Evolutionary conservation across 2,888 invertebrate species (phyloP).

Genomic region (Sylvicola cinctus): DNA sequence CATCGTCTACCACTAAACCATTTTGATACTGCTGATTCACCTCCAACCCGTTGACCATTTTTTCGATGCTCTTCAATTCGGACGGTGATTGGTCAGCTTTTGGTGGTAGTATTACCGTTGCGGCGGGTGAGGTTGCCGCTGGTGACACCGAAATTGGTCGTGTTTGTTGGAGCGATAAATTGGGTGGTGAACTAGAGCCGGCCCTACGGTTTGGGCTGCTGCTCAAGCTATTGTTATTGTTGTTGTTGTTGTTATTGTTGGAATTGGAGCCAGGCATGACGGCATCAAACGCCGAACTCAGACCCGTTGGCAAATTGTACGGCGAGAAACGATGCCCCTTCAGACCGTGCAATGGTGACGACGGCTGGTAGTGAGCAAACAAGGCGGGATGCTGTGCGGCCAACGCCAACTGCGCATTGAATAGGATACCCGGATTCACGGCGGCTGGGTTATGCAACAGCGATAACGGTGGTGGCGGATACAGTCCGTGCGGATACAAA

Average conservation of each 20-base stretch:
- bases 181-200: conserved; percentile 23
- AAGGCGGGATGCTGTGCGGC: conserved; percentile 70
- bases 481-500: conserved; percentile 76
- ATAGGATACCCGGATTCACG: conserved; percentile 49
- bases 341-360: conserved; percentile 45
- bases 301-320: conserved; percentile 54
- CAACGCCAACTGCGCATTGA: conserved; percentile 74
- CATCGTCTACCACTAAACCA: conserved; percentile 25
- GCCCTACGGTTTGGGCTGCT: conserved; percentile 17
- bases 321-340: conserved; percentile 73
- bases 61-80: conserved; percentile 89
- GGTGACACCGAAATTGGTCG: conserved; percentile 24
- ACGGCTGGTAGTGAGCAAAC: conserved; percentile 46
- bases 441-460: conserved; percentile 37
- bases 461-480: conserved; percentile 55
- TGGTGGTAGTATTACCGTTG: conserved; percentile 29
- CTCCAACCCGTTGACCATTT: conserved; percentile 91
- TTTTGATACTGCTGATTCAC: conserved; percentile 32
- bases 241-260: conserved; percentile 3
- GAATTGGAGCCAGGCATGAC: conserved; percentile 52
- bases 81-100: conserved; percentile 34
- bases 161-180: conserved; percentile 9
- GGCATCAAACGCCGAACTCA: conserved; percentile 75
- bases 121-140: conserved; percentile 6
- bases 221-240: conserved; percentile 4